Evolutionary conservation across 2,797 vertebrate species (phyloP), one percentile per base, ranked within the genome.

Genomic region (Apogon talboti): DNA sequence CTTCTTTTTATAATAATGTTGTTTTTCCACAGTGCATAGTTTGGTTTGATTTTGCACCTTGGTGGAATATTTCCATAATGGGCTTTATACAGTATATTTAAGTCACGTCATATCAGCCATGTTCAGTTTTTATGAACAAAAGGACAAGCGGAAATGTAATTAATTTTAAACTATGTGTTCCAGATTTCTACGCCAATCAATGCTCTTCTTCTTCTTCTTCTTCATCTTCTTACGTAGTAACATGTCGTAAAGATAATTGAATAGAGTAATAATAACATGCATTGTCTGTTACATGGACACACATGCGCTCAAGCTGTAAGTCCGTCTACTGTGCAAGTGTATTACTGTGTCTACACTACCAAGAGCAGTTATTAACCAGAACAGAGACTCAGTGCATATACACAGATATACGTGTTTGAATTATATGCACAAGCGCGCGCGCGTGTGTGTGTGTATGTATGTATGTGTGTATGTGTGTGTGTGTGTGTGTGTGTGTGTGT

Each of bases 221-320:
- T 35, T 35, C 33, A 9, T 3, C 33, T 35, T 35, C 9, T 28
- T 57, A 14, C 64, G 13, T 33, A 46, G 8, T 18, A 56, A 48
- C 28, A 48, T n/a, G 0, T 8, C 7, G 3, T 35, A 35, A 43
- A 50, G 21, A 18, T 60, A 66, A 53, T 54, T n/a, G 13, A 67
- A 55, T 3, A 9, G 33, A 35, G 9, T 44, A 33, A 46, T 43
- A 71, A 51, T 21, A 63, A 43, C 3, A 12, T 38, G 11, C 11
- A 8, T 50, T 30, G n/a, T 24, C 21, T 16, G 42, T 11, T 12
- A 59, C 3, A 57, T 10, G 7, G 7, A 10, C 40, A 38, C 2
- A 49, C 8, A 70, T 16, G 30, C 14, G 52, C 13, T 38, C 37
- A 54, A 59, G 35, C 46, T 67, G 41, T 15, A 62, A 37, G 7